phyloP scores from a whole-genome alignment of 2,113 vertebrate genomes.

The Antigone vipio region DNA sequence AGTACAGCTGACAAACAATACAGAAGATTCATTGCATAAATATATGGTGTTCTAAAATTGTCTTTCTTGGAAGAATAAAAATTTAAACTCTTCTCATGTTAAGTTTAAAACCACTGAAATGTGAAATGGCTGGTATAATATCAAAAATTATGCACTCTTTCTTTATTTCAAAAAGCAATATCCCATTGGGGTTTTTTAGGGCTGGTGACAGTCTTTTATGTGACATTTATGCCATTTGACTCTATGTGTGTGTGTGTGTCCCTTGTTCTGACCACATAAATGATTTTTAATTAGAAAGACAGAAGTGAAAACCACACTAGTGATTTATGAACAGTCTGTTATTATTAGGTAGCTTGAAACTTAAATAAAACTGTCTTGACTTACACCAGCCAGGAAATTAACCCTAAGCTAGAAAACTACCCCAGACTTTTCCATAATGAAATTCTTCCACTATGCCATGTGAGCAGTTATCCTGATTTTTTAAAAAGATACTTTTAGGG shows the following conservation, averaged over 20 bases:
- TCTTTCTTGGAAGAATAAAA: neutral
- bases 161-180: neutral
- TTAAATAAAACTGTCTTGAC: neutral
- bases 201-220: neutral
- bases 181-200: neutral
- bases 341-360: neutral
- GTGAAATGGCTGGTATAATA: neutral
- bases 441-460: neutral
- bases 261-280: neutral
- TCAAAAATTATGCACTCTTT: neutral
- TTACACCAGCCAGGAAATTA: neutral
- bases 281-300: neutral
- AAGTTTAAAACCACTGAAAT: neutral
- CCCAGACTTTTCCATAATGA: neutral
- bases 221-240: neutral
- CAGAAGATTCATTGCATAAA: neutral
- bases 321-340: neutral
- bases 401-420: neutral
- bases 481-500: neutral
- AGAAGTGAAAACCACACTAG: neutral
- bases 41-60: neutral
- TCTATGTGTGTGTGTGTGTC: neutral
- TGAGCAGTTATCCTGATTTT: neutral
- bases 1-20: neutral
- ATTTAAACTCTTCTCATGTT: neutral